Evolutionary conservation across 2,888 invertebrate species (phyloP).

Genomic region (Xestia sexstrigata): DNA sequence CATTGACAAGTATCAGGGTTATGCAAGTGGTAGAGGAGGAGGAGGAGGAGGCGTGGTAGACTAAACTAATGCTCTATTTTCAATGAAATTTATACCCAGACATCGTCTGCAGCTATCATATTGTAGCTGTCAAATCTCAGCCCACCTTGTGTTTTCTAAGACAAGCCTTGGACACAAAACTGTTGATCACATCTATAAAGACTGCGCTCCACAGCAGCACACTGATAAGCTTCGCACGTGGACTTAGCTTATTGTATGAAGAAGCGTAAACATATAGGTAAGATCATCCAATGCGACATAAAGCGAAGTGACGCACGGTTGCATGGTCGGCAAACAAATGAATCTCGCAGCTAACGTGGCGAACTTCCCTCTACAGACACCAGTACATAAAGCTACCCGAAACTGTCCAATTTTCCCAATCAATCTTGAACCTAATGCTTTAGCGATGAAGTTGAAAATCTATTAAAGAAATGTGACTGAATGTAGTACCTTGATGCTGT

Average conservation of each 20-base stretch:
- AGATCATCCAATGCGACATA: too few relatives aligned
- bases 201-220: neutral
- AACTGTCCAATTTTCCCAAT: too few relatives aligned
- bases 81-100: neutral
- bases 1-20: neutral
- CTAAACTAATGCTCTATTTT: neutral
- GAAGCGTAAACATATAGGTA: neutral
- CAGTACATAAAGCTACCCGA: too few relatives aligned
- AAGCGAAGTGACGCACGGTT: neutral
- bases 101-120: neutral
- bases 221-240: neutral
- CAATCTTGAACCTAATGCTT: too few relatives aligned
- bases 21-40: too few relatives aligned
- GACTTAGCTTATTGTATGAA: neutral
- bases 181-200: constrained; percentile 5
- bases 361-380: too few relatives aligned
- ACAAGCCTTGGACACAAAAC: neutral
- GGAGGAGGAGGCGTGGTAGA: neutral
- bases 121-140: neutral
- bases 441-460: too few relatives aligned
- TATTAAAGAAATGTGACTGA: too few relatives aligned
- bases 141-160: constrained; percentile 6
- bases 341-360: neutral
- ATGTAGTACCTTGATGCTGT: too few relatives aligned
- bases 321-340: neutral